Evolutionary conservation across 2,888 invertebrate species (phyloP), one percentile per base, ranked within the genome.

Genomic region (Nomada fucata): DNA sequence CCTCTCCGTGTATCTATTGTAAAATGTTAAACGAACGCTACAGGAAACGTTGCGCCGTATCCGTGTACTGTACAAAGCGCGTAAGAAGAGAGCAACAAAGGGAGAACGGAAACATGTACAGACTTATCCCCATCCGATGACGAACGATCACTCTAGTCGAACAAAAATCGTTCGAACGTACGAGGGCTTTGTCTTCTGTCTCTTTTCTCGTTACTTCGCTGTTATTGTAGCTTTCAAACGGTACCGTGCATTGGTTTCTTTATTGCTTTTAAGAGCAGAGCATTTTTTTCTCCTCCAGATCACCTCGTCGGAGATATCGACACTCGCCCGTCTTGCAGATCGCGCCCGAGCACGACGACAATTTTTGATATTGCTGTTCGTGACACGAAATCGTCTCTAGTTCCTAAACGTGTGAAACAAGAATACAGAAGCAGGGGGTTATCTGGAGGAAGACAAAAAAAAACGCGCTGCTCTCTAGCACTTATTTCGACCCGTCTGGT

Each of bases 281-380:
- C 53, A 70, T 60, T 72, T 52, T 36, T 61, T 67, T 61, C 47
- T 36, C 36, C 29, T 18, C 42, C 76, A 2, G 18, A 4, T 29
- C 10, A 47, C 47, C 47, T 47, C 47, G 47, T 15, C 47, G 47
- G 47, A 15, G 13, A 36, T 50, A 42, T 10, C 15, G 36, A 23
- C 29, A 29, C 1, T 9, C 13, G 47, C 20, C 13, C 55, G 50
- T 42, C 63, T 50, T 20, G 75, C 68, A 15, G 68, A 26, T 9
- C 10, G 36, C 44, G 68, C 63, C 73, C 73, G 68, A 68, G 55
- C 81, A 64, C 29, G 81, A 80, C 80, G 81, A 80, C 59, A 68
- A 80, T 68, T 80, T 80, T 80, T 80, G 67, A 80, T 73, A 80
- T 67, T 2, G 50, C 61, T 72, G 61, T 50, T 47, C 60, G 71